Conservation (phyloP, 2,113 vertebrate genomes). For the Harpagus bidentatus region DNA sequence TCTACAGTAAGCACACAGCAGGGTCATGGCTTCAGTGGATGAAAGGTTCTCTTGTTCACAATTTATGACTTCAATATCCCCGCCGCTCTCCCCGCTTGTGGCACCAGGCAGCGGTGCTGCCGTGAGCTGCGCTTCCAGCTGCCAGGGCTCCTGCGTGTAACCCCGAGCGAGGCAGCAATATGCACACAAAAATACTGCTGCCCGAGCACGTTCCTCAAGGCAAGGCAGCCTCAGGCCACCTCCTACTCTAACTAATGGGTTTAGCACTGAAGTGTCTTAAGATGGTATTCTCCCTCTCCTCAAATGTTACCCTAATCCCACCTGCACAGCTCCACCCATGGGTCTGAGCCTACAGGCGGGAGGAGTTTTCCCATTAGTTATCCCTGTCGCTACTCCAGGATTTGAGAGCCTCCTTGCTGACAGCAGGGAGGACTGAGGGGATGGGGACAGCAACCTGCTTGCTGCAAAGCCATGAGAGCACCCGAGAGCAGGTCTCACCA, state of each 20-base stretch:
- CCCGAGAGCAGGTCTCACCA: no score
- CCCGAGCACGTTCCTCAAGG: neutral
- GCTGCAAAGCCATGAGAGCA: neutral
- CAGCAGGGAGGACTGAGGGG: neutral
- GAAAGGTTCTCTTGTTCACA: neutral
- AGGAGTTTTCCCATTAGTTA: neutral
- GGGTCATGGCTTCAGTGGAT: neutral
- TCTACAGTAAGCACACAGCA: neutral
- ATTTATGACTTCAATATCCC: neutral
- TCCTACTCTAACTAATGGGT: accelerated
- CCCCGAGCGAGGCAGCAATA: neutral
- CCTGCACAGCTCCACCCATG: accelerated
- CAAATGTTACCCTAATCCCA: neutral
- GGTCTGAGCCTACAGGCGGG: neutral
- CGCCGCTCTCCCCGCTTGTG: neutral
- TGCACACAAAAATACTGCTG: neutral
- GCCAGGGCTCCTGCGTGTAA: accelerated
- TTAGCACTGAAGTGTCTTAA: neutral
- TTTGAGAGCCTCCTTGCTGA: neutral
- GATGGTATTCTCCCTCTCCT: neutral
- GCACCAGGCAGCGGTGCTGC: neutral
- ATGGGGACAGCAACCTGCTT: neutral
- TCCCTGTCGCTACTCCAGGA: neutral
- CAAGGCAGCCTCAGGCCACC: neutral
- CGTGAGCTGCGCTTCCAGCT: neutral